Percentiles rank a stretch among this genome's conserved stretches.
These are phyloP conservation scores for Linhomoeus sp. DNA, from an alignment of 2,888 invertebrate species.

Conservation along the genomic window DNA sequence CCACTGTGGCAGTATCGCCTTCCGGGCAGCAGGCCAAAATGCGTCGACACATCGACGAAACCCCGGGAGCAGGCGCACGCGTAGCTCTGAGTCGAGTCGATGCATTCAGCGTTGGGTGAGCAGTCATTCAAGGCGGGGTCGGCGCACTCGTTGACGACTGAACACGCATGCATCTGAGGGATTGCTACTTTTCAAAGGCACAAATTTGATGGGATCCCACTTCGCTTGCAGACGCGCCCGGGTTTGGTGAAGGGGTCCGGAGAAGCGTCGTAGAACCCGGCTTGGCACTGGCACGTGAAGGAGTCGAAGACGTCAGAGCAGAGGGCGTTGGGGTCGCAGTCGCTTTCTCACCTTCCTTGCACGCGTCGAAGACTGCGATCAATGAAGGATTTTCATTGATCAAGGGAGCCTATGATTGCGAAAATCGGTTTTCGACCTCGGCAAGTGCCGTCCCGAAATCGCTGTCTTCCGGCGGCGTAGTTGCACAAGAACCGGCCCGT, in stretches of 20 bases:
- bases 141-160: slow-evolving; percentile 27
- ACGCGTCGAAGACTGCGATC: slow-evolving; percentile 17
- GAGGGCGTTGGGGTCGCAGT: slow-evolving; percentile 20
- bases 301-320: slow-evolving; percentile 25
- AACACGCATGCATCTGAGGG: slow-evolving; percentile 7
- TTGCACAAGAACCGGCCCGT: slow-evolving; percentile 17
- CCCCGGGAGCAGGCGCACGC: slow-evolving; percentile 17
- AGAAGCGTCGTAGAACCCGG: slow-evolving; percentile 20
- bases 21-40: slow-evolving; percentile 18
- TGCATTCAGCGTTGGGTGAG: slow-evolving; percentile 21
- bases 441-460: slow-evolving; percentile 22
- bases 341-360: slow-evolving; percentile 11
- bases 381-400: too few relatives aligned
- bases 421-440: slow-evolving; percentile 11
- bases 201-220: slow-evolving; percentile 15
- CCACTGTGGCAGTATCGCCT: slow-evolving; percentile 20
- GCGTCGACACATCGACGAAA: slow-evolving; percentile 22
- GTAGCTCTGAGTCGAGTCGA: slow-evolving; percentile 24
- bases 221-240: slow-evolving; percentile 14
- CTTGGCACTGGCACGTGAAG: slow-evolving; percentile 21
- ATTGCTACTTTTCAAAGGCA: too few relatives aligned
- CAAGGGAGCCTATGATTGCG: too few relatives aligned
- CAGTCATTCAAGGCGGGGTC: slow-evolving; percentile 17
- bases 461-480: slow-evolving; percentile 17
- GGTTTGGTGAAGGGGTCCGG: slow-evolving; percentile 13